These are phyloP conservation scores for Anthopleura sola DNA, from an alignment of 64 coral and sea anemone species.

Conservation along the genomic window DNA sequence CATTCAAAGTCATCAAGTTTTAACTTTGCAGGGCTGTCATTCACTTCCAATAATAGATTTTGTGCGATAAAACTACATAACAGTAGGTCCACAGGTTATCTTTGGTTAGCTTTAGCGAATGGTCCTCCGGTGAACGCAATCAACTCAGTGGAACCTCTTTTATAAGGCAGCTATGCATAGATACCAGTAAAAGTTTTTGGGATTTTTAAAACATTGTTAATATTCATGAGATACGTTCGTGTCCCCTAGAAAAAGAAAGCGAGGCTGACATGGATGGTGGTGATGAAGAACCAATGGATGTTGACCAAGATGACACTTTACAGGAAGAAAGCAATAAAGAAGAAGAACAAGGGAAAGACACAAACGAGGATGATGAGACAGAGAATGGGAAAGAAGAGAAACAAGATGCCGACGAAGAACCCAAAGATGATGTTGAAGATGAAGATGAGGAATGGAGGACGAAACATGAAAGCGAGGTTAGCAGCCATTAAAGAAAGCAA, in stretches of 20 bases:
- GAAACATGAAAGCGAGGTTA: slow-evolving; percentile 62
- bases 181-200: too few relatives aligned
- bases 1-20: too few relatives aligned
- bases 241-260: neutral
- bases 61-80: too few relatives aligned
- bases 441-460: slow-evolving; percentile 83
- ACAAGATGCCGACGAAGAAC: slow-evolving; percentile 29
- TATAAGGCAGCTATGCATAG: too few relatives aligned
- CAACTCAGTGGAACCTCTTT: too few relatives aligned
- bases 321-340: slow-evolving; percentile 24
- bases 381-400: slow-evolving; percentile 32
- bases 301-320: slow-evolving; percentile 9
- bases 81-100: too few relatives aligned
- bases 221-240: too few relatives aligned
- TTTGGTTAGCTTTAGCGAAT: too few relatives aligned
- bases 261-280: neutral
- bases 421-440: slow-evolving; percentile 12
- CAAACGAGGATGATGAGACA: neutral
- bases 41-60: too few relatives aligned
- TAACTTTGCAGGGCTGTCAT: too few relatives aligned
- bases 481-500: neutral
- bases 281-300: slow-evolving; percentile 1
- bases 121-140: too few relatives aligned
- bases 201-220: too few relatives aligned
- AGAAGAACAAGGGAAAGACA: slow-evolving; percentile 30